These are phyloP conservation scores for Epinephelus cyanopodus DNA, from an alignment of 2,113 vertebrate species.

Conservation along the genomic window DNA sequence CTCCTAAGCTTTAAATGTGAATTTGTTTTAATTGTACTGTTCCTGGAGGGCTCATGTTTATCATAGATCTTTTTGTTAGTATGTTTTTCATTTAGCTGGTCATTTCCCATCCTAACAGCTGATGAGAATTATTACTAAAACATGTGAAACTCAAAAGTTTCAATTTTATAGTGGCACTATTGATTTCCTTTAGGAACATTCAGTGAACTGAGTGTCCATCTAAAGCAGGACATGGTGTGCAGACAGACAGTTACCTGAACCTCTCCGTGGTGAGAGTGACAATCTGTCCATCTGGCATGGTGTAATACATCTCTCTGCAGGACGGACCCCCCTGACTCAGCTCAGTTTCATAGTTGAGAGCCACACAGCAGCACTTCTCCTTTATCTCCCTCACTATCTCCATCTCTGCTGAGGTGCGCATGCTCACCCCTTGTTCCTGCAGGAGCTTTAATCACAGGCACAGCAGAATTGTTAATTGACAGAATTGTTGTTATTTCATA, in stretches of 20 bases:
- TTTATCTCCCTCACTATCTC: constrained; percentile 87
- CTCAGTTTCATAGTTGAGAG: constrained; percentile 74
- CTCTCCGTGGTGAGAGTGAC: constrained; percentile 74
- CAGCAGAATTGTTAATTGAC: background rate
- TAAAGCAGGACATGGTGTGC: background rate
- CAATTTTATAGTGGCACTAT: background rate
- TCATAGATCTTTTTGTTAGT: background rate
- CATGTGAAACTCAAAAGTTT: background rate
- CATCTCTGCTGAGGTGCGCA: constrained; percentile 82
- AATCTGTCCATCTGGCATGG: constrained; percentile 81
- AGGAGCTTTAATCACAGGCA: constrained; percentile 70
- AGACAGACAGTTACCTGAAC: constrained; percentile 77
- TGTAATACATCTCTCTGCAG: constrained; percentile 71
- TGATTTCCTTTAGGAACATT: background rate
- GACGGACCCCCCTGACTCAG: constrained; percentile 35
- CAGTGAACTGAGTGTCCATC: background rate
- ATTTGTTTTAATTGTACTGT: no score
- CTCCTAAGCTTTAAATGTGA: no score
- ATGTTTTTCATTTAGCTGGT: background rate
- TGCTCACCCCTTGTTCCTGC: constrained; percentile 81
- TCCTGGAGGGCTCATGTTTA: no score
- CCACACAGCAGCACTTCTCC: constrained; percentile 82
- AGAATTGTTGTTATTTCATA: background rate
- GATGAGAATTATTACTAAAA: background rate
- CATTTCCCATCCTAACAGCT: background rate